Base-by-base conservation (phyloP, 1,140 invertebrate genomes). In the Polypedilum vanderplanki region DNA sequence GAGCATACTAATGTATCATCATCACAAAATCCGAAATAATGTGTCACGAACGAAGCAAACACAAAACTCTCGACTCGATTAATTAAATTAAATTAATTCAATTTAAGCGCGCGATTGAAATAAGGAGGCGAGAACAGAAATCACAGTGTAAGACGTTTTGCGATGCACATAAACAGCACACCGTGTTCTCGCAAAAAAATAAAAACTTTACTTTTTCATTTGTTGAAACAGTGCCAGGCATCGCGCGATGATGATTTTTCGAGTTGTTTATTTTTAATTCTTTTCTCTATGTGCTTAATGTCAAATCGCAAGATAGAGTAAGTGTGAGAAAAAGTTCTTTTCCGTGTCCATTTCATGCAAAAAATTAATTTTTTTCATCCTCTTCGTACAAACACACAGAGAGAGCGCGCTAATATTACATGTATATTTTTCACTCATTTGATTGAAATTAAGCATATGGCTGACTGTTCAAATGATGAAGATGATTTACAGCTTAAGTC, bases 391-490 rank as follows among this genome's bases (percentile, higher is more conserved):
- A 33, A 33, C 24, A 33, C 24, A 33, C 2, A 33, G 24, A 33
- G 24, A 33, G 5, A 33, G n/a, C 9, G 12, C 12, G 46, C 46
- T 57, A 57, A 57, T 57, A n/a, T 57, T 57, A n/a, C n/a, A n/a
- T 57, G 12, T 57, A 57, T 57, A 57, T 57, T 57, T 57, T 57
- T 57, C 12, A 57, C n/a, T 57, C 5, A 33, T 33, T 57, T 57
- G 46, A 57, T 57, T 57, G 46, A 57, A 57, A 57, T 57, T 57
- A 57, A 57, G 46, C 46, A 57, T 57, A 57, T 57, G 46, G 46
- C 12, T 57, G 46, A 4, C 4, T 46, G 12, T 57, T 57, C 12
- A 57, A n/a, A n/a, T 57, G 46, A n/a, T 57, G 46, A 57, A 57
- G 46, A 57, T 57, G 46, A 57, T 57, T 57, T 57, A 57, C 46